A percentile compares a stretch with the other conserved stretches of the same genome.
Conservation (phyloP, 2,113 vertebrate genomes). For the Corydoras maculifer region DNA sequence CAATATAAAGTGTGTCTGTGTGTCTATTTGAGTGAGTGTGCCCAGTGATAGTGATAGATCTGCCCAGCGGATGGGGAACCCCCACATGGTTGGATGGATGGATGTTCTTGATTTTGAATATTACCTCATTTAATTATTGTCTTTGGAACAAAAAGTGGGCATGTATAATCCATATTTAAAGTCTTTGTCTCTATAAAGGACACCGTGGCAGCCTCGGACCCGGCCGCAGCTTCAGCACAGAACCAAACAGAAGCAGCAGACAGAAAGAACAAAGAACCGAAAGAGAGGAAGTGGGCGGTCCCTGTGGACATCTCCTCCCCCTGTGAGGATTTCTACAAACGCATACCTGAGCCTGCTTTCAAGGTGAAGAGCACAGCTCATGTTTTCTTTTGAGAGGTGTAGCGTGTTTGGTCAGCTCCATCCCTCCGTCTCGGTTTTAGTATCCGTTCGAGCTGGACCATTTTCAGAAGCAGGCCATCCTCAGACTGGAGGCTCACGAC, state of each 20-base stretch:
- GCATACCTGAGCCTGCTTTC: constrained; percentile 83
- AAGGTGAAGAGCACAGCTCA: constrained; percentile 50
- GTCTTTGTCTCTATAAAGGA: constrained; percentile 45
- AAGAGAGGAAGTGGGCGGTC: constrained; percentile 79
- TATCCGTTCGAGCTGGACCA: constrained; percentile 84
- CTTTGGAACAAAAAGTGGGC: no score
- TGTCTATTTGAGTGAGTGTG: no score
- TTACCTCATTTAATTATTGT: no score
- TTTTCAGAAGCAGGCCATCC: constrained; percentile 88
- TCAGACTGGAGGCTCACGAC: constrained; percentile 77
- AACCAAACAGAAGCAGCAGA: constrained; percentile 43
- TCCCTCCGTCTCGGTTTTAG: constrained; percentile 49
- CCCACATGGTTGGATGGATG: no score
- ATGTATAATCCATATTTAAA: no score
- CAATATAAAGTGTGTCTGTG: no score
- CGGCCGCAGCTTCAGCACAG: constrained; percentile 23
- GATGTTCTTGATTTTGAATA: no score
- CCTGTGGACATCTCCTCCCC: constrained; percentile 73
- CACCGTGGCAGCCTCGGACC: constrained; percentile 24
- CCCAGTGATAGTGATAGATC: no score
- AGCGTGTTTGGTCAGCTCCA: neutral
- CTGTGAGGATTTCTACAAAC: constrained; percentile 82
- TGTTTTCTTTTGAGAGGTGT: neutral
- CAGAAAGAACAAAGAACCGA: constrained; percentile 37
- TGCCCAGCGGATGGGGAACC: no score